phyloP scores from a whole-genome alignment of 2,888 invertebrate genomes.

The Linyphia triangularis region DNA sequence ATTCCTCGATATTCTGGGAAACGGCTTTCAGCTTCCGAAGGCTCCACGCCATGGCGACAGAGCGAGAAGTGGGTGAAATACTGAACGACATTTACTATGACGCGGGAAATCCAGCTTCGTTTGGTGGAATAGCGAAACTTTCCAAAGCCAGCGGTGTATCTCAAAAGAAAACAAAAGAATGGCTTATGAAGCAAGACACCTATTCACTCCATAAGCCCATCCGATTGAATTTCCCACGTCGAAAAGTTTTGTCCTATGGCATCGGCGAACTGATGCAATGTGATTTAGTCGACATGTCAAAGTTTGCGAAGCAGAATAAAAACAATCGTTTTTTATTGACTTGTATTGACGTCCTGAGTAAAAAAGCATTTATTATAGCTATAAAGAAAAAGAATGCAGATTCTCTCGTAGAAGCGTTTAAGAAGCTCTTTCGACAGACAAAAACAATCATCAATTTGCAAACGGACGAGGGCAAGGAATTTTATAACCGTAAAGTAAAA shows the following conservation, averaged over 20 bases:
- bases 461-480: constrained; percentile 4
- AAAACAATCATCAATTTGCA: background rate
- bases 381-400: constrained; percentile 4
- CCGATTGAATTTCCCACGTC: constrained; percentile 5
- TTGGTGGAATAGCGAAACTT: background rate
- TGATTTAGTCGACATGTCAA: constrained; percentile 37
- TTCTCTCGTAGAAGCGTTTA: background rate
- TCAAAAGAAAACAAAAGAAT: background rate
- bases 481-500: background rate
- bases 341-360: constrained; percentile 16
- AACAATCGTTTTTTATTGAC: background rate
- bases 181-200: constrained; percentile 24
- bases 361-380: background rate
- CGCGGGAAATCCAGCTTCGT: background rate
- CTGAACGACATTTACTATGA: constrained; percentile 7
- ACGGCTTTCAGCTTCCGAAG: too few relatives aligned
- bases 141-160: background rate
- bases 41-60: too few relatives aligned
- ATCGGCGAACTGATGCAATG: constrained; percentile 8
- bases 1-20: too few relatives aligned
- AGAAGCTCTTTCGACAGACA: constrained; percentile 6
- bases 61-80: constrained; percentile 1
- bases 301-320: constrained; percentile 10
- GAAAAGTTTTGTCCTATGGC: constrained; percentile 6
- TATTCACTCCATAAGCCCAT: constrained; percentile 18